Evolutionary conservation across 1,140 invertebrate species (phyloP).

Genomic region (Ruditapes philippinarum): DNA sequence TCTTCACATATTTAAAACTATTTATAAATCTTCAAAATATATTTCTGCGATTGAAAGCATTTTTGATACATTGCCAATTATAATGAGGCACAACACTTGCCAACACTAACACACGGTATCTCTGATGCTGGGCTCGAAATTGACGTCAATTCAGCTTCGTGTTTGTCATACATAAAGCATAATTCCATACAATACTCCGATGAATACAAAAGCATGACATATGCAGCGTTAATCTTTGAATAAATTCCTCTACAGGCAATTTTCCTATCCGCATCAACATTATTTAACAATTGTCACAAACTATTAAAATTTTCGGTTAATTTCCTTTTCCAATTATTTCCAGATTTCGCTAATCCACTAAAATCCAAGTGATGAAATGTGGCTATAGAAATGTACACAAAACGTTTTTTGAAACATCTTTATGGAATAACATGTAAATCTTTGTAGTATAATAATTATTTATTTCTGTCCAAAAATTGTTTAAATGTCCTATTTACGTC

Average conservation of each 20-base stretch:
- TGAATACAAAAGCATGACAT: constrained; percentile 6
- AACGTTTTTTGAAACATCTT: background rate
- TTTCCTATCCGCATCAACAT: background rate
- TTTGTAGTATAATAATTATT: background rate
- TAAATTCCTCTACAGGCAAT: background rate
- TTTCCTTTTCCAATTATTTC: background rate
- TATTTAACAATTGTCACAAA: no score
- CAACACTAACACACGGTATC: no score
- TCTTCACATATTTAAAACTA: no score
- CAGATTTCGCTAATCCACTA: no score
- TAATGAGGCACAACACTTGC: no score
- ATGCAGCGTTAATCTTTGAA: background rate
- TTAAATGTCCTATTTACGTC: background rate
- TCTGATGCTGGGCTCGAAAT: background rate
- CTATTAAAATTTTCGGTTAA: background rate
- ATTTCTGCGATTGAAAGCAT: no score
- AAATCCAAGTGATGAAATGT: background rate
- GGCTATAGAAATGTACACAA: background rate
- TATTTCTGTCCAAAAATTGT: constrained; percentile 37
- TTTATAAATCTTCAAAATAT: no score
- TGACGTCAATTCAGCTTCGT: background rate
- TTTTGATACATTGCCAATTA: no score
- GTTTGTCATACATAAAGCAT: background rate
- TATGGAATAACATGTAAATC: constrained; percentile 9
- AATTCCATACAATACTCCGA: background rate